A percentile compares a stretch with the other conserved stretches of the same genome.
These are phyloP conservation scores for Melanotus villosus DNA, from an alignment of 2,888 invertebrate species.

Conservation along the genomic window DNA sequence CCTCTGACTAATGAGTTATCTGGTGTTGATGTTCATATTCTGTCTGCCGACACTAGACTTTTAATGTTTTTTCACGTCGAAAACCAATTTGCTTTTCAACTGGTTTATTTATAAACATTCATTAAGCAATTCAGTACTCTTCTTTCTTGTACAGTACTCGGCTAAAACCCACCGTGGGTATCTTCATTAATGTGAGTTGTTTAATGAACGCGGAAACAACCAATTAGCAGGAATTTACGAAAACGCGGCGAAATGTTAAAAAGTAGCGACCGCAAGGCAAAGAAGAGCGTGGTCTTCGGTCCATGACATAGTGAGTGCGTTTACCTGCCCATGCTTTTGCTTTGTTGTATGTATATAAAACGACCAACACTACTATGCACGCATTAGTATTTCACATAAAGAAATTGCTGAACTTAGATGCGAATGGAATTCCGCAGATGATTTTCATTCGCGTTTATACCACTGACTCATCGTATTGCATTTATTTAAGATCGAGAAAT, in stretches of 20 bases:
- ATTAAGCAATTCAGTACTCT: neutral
- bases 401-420: neutral
- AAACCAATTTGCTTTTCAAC: conserved; percentile 1
- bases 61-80: neutral
- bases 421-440: neutral
- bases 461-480: neutral
- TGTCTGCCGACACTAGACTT: conserved; percentile 18
- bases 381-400: neutral
- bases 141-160: neutral
- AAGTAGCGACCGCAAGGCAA: neutral
- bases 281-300: conserved; percentile 25
- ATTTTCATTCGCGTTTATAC: neutral
- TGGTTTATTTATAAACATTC: neutral
- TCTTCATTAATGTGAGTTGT: conserved; percentile 4
- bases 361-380: neutral
- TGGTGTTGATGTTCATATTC: conserved; percentile 27
- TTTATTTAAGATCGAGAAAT: neutral
- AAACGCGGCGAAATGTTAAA: conserved; percentile 13
- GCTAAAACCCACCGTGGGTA: neutral
- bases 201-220: conserved; percentile 25
- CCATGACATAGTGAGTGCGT: conserved; percentile 23
- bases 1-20: conserved; percentile 38
- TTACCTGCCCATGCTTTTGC: conserved; percentile 15
- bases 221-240: conserved; percentile 19
- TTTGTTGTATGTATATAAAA: conserved; percentile 14